Base-by-base conservation (phyloP, 1,140 invertebrate genomes). In the Polyergus mexicanus region DNA sequence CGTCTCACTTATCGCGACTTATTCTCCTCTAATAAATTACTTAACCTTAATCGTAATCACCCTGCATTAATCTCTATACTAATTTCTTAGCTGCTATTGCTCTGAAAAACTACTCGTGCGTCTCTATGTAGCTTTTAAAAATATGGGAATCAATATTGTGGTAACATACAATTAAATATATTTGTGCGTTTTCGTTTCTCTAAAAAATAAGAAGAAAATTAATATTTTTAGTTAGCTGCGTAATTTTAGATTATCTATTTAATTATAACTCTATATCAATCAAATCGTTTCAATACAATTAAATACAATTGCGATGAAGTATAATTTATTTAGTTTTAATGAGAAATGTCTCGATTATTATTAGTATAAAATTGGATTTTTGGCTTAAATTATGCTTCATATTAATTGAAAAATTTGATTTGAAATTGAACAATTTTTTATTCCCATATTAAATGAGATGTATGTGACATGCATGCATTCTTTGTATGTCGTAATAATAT, bases 1-100 rank as follows among this genome's bases (percentile, higher is more conserved):
- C 78, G 78, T 81, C 78, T 81, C 78, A 81, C 78, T 81, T 81
- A 81, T 81, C 78, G 78, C 78, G 66, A 72, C 66, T 72, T 81
- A 72, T 32, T 28, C 63, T 78, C 76, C 28, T 80, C 13, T 69
- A 32, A 32, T 32, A 32, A 32, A 32, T 32, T 32, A 32, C 3
- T 3, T 32, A 32, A 32, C 32, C 32, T 32, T 32, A 68, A 69
- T 38, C 44, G 47, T 80, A 80, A 80, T 80, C 22, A 25, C 35
- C 16, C 47, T 41, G 47, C 44, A 80, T 80, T 56, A 38, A 69
- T 69, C 63, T 38, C 28, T 54, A 5, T 69, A 72, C 35, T 72
- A 72, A 72, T 81, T 38, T 81, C 13, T 72, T 81, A 81, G 25
- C 78, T 72, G 54, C 56, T 83, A 25, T 44, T 72, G 63, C 78